Conservation (phyloP, 2,113 vertebrate genomes). For the Microcebus tavaratra region DNA sequence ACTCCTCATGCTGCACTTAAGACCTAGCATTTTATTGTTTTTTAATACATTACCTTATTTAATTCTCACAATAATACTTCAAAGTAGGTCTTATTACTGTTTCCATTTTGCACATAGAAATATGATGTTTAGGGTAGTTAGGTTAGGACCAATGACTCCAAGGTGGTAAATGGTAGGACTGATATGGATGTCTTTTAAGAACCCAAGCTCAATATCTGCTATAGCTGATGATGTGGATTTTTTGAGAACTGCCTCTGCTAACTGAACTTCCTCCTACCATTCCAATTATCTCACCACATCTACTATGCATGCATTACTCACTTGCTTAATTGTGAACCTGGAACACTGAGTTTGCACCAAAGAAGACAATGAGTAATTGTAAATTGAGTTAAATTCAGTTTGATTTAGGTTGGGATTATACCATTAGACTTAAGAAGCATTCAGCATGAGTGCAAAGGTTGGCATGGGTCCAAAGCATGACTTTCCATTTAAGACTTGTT, state of each 20-base stretch:
- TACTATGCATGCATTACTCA: fast-evolving
- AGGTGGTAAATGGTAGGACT: fast-evolving
- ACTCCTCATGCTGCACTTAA: background rate
- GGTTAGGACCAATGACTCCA: background rate
- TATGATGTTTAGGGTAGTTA: background rate
- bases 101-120: background rate
- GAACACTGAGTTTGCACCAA: background rate
- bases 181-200: fast-evolving
- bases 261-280: fast-evolving
- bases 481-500: background rate
- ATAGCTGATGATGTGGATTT: fast-evolving
- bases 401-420: background rate
- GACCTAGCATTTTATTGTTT: background rate
- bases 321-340: background rate
- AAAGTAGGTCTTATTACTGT: background rate
- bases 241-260: background rate
- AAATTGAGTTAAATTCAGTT: background rate
- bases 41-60: background rate
- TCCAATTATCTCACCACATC: fast-evolving
- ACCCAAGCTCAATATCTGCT: background rate
- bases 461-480: background rate
- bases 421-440: background rate
- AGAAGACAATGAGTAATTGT: background rate
- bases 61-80: background rate
- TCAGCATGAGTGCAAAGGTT: background rate